Base-by-base conservation (phyloP, 2,888 invertebrate species). In the Meta bourneti region DNA sequence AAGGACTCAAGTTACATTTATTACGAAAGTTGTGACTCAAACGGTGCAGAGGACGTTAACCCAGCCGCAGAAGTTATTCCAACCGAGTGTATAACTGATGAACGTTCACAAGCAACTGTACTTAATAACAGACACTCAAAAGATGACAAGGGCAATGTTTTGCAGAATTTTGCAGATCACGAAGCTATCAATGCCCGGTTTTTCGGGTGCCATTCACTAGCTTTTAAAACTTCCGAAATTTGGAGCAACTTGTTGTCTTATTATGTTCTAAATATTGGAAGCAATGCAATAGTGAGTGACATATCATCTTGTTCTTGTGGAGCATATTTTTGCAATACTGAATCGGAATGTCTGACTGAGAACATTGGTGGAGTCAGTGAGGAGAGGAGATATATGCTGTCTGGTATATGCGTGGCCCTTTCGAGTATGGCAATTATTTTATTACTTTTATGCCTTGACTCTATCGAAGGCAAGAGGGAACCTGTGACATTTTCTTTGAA, bases 131-230 rank as follows among this genome's bases (percentile, higher is more conserved):
- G 8, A 61, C 13, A 9, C 34, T 49, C 16, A 54, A 52, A 51
- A 70, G 4, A 74, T n/a, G 34, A 49, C 7, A 54, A 11, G 2
- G 9, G 4, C 4, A 71, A 79, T 9, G 71, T 70, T 19, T n/a
- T n/a, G 11, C 34, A 52, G 69, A 51, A 79, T 79, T 54, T 7
- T 48, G n/a, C 20, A n/a, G 71, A 71, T 11, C 54, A 9, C 4
- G 98, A 98, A 95, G 98, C 98, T 34, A 98, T 98, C 94, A 98
- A 99, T 94, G 98, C 98, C 90, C 96, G 98, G 94, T 99, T 99
- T 96, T 99, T 99, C 95, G 99, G 99, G 77, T 98, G 99, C 96
- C 99, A 99, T 97, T 99, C 99, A 96, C 96, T 99, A 94, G 98
- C 98, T 93, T 99, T 99, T 97, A 99, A 99, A 95, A 97, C 98